These are phyloP conservation scores for Ametastegia equiseti DNA, from an alignment of 2,888 invertebrate species.

Conservation along the genomic window DNA sequence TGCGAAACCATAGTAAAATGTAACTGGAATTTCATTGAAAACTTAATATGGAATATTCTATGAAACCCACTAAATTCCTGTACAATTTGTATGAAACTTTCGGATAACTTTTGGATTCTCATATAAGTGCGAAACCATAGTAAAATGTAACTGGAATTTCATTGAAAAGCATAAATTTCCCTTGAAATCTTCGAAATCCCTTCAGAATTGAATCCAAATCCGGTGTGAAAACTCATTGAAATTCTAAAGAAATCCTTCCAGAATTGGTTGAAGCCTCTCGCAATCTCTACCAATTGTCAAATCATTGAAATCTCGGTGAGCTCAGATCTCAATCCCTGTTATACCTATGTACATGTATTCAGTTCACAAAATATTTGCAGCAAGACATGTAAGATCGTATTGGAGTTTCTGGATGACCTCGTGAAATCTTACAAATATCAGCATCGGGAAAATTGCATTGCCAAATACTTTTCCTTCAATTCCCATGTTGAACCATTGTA, in stretches of 20 bases:
- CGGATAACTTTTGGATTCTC: background rate
- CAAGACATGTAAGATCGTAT: too few relatives aligned
- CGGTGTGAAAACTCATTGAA: too few relatives aligned
- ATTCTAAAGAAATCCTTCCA: background rate
- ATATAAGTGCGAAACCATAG: background rate
- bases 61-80: background rate
- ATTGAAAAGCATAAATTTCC: background rate
- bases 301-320: background rate
- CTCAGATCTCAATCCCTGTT: background rate
- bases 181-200: background rate
- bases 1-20: background rate
- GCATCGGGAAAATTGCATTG: too few relatives aligned
- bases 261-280: background rate
- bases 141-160: background rate
- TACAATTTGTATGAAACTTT: background rate
- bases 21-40: background rate
- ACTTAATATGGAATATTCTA: background rate
- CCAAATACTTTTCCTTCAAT: too few relatives aligned
- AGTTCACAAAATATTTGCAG: too few relatives aligned
- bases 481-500: too few relatives aligned
- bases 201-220: too few relatives aligned
- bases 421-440: too few relatives aligned
- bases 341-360: too few relatives aligned
- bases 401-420: too few relatives aligned
- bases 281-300: background rate